Evolutionary conservation across 2,113 vertebrate species (phyloP), one percentile per base, ranked within the genome.

Genomic region (Phylloscopus trochilus): DNA sequence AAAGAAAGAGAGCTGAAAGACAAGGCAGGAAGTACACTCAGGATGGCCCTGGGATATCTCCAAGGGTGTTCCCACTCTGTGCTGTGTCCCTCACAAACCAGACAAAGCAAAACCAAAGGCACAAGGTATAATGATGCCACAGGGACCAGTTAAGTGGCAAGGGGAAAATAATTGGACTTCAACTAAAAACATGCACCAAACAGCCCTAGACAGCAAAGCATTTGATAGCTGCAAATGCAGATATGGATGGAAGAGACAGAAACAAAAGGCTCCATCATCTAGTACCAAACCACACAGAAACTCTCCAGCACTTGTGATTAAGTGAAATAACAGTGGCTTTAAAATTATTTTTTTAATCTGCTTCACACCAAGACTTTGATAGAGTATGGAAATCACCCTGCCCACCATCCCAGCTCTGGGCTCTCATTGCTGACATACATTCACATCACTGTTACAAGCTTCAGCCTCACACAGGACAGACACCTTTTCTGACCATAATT

Each of bases 121-220:
- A 3, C 0, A 0, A 18, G 28, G 20, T 15, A 37, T 41, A 85
- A 83, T 0, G 3, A 79, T 37, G 8, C 41, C 85, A 56, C 30
- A 10, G 28, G 41, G 41, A 78, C 18, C 44, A 92, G 51, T 82
- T 46, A 87, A 84, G 7, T n/a, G 27, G 8, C 47, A 87, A 95
- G 18, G 55, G 5, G 26, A 69, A 90, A 91, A 76, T 30, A 68
- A 49, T 0, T 82, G 17, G 17, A 79, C 44, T 79, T 66, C 41
- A 78, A 17, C 26, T 76, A 60, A 76, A 89, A 75, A 3, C 8
- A 51, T 4, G 20, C 13, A 21, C n/a, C 53, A 26, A 89, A 60
- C 46, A 87, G 31, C 23, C 41, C 28, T 33, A 79, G 69, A 76
- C 11, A 62, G 33, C 5, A 39, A 75, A 84, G 43, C 16, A 51